Evolutionary conservation across 2,113 vertebrate species (phyloP).

Genomic region (Lynx canadensis): DNA sequence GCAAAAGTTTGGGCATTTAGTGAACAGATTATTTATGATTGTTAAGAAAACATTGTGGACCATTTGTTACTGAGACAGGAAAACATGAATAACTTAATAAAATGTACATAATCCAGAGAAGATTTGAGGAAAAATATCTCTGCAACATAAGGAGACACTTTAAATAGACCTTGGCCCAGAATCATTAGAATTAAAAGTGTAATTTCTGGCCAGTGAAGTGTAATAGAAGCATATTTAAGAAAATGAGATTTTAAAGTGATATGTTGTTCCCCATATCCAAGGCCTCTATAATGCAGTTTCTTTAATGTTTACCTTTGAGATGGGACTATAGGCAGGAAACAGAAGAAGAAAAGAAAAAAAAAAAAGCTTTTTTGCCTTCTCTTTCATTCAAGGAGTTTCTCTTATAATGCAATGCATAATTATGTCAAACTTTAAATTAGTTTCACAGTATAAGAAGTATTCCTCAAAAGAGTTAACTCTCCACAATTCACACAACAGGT

Average conservation of each 20-base stretch:
- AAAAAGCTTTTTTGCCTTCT: background rate
- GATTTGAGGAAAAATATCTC: slow-evolving; percentile 55
- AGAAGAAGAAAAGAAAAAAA: background rate
- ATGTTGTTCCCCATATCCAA: background rate
- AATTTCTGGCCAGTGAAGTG: slow-evolving; percentile 31
- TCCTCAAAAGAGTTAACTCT: background rate
- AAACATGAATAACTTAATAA: slow-evolving; percentile 67
- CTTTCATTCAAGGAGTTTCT: background rate
- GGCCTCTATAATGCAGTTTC: background rate
- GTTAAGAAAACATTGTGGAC: slow-evolving; percentile 48
- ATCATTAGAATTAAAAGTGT: slow-evolving; percentile 51
- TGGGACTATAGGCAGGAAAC: background rate
- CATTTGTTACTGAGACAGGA: slow-evolving; percentile 68
- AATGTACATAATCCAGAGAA: slow-evolving; percentile 45
- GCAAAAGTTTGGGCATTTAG: slow-evolving; percentile 51
- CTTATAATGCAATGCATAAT: background rate
- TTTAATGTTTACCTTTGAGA: background rate
- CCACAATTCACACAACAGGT: background rate
- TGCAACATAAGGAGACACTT: slow-evolving; percentile 26
- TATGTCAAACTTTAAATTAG: background rate
- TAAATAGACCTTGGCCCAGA: slow-evolving; percentile 51
- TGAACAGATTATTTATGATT: slow-evolving; percentile 63
- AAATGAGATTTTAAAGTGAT: slow-evolving; percentile 45
- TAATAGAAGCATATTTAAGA: slow-evolving; percentile 45
- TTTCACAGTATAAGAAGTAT: background rate